phyloP scores from a whole-genome alignment of 2,888 invertebrate species.

The Baronia brevicornis region DNA sequence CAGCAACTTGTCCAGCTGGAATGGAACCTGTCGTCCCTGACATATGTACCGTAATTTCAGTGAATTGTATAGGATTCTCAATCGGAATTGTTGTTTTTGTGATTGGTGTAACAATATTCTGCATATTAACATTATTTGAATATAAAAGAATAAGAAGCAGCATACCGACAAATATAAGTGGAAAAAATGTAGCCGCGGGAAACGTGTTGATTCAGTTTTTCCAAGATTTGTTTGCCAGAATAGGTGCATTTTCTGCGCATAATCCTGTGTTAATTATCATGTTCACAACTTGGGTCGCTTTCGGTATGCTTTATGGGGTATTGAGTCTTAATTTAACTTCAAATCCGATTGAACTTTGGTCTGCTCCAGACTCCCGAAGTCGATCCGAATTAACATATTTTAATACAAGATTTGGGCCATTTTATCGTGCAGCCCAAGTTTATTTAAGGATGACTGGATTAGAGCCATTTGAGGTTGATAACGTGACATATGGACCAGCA shows the following conservation, averaged over 20 bases:
- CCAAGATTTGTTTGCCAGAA: constrained; percentile 41
- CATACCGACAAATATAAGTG: constrained; percentile 16
- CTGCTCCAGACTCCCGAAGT: constrained; percentile 85
- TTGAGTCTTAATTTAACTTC: constrained; percentile 82
- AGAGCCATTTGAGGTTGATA: constrained; percentile 45
- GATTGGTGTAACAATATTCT: constrained; percentile 45
- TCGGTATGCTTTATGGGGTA: constrained; percentile 81
- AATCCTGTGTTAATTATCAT: constrained; percentile 80
- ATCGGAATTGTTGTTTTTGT: constrained; percentile 73
- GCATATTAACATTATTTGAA: constrained; percentile 34
- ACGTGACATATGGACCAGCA: constrained; percentile 83
- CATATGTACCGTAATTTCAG: constrained; percentile 72
- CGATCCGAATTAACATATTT: constrained; percentile 90
- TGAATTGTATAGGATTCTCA: constrained; percentile 80
- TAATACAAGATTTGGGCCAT: constrained; percentile 90
- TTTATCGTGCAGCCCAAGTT: constrained; percentile 92
- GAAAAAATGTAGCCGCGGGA: constrained; percentile 23
- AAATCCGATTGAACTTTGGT: constrained; percentile 96
- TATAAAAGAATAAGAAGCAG: constrained; percentile 19
- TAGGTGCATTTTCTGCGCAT: constrained; percentile 77
- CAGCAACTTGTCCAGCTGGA: constrained; percentile 74
- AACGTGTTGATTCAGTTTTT: constrained; percentile 28
- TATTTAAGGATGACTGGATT: constrained; percentile 82
- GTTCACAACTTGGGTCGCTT: constrained; percentile 74
- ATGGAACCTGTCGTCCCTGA: constrained; percentile 53